Base-by-base conservation (phyloP, 2,113 vertebrate species). In the Gobio gobio region DNA sequence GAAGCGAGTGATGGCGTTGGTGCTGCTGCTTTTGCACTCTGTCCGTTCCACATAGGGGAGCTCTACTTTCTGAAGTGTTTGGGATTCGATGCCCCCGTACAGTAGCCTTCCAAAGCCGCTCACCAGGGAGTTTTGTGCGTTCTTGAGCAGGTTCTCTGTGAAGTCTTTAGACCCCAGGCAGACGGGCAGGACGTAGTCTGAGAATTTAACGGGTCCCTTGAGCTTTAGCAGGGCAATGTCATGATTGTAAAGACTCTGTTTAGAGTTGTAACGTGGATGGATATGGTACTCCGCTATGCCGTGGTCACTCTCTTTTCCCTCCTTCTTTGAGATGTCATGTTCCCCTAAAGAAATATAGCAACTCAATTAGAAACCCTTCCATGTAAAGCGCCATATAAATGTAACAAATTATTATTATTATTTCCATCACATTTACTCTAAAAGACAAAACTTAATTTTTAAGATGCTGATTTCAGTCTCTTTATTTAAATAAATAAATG, bases 151-250 rank as follows among this genome's bases (percentile, higher is more conserved):
- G 1, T 40, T 88, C 56, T 97, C 97, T 0, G 93, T 97, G 87
- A 99, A 99, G 26, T 94, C 92, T 76, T 49, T 95, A 89, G 94
- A 93, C 12, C 96, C 98, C 10, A 99, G 66, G 88, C 98, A 99
- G 89, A 99, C 93, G 3, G 98, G 97, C 0, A 93, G 94, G 0
- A 95, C 92, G 0, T 94, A 93, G 84, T 89, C 88, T 43, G 94
- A 97, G 72, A 96, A 86, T 0, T 56, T 58, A 81, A 97, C 93
- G 0, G 97, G 95, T 4, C 0, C 82, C 2, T 91, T 88, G 45
- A 99, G 93, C 86, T 95, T 95, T 85, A 99, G 91, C 2, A 99
- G 96, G 0, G 97, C 97, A 0, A 99, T 97, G 88, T 99, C 98
- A 0, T 99, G 95, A 91, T 94, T 94, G 85, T 95, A 96, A 14